Evolutionary conservation across 2,888 invertebrate species (phyloP).

Genomic region (Apeira syringaria): DNA sequence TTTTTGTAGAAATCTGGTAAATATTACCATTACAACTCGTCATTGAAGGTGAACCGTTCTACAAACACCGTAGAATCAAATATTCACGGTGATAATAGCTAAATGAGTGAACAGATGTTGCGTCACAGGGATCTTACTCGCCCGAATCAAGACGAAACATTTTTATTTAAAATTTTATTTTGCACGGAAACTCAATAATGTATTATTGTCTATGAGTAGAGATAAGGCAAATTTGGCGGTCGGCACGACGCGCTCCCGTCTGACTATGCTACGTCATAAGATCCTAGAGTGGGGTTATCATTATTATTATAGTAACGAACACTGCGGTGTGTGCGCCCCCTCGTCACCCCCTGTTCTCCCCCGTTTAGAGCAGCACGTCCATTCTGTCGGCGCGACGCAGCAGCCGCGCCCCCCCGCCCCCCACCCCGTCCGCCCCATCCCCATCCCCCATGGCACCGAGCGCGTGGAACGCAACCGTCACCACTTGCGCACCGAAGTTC

Average conservation of each 20-base stretch:
- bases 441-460: slow-evolving; percentile 35
- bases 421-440: slow-evolving; percentile 1
- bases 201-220: too few relatives aligned
- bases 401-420: slow-evolving; percentile 52
- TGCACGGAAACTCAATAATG: too few relatives aligned
- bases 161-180: too few relatives aligned
- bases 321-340: slow-evolving; percentile 3
- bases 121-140: too few relatives aligned
- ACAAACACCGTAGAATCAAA: too few relatives aligned
- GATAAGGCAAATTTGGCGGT: background rate
- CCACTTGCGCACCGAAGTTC: slow-evolving; percentile 91
- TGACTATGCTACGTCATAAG: background rate
- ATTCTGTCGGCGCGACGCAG: slow-evolving; percentile 71
- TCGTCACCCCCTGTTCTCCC: too few relatives aligned
- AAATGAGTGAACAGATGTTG: too few relatives aligned
- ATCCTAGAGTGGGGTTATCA: background rate
- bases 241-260: background rate
- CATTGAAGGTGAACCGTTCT: too few relatives aligned
- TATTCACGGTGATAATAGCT: too few relatives aligned
- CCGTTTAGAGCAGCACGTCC: slow-evolving; percentile 69
- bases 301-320: background rate
- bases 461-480: slow-evolving; percentile 88
- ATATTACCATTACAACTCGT: too few relatives aligned
- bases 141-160: too few relatives aligned
- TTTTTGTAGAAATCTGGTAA: too few relatives aligned